Evolutionary conservation across 53 echinoderm and acorn worm genomes (phyloP), one percentile per base, ranked within the genome.

Genomic region (Echinarachnius parma): DNA sequence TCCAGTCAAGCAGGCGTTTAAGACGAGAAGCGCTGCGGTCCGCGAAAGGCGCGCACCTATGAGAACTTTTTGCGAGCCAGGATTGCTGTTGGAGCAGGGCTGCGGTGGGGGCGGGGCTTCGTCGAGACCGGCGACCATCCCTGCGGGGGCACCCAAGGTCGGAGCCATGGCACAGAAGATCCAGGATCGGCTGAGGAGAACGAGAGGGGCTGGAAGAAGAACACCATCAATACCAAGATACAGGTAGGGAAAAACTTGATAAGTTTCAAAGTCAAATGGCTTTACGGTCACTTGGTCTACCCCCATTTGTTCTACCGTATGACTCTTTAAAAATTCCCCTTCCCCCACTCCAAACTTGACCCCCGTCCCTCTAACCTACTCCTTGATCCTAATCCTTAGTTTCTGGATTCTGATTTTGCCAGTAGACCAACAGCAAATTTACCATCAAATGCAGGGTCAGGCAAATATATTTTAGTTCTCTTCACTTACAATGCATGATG

Each of bases 141-240:
- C 62, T 24, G 81, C 66, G 66, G 61, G 76, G 21, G 77, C 87
- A 19, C 77, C 92, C 14, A 81, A 64, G 9, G 86, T 98, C 10
- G 85, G 98, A 4, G 98, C 91, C 33, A 88, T 91, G 77, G 98
- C 98, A 24, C 87, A 88, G 75, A 62, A 78, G 8, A 98, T 98
- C 47, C 88, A 89, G 65, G 77, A 88, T 30, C 66, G 88, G 36
- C 77, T 98, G 72, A 79, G 78, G 85, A 88, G 25, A 87, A 98
- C 26, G 80, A 92, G 75, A 80, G 31, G 33, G 85, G 79, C 80
- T 98, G 98, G 98, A 85, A 98, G 28, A 34, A 49, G 33, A 98
- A 92, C 50, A 92, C 87, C 23, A 98, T 98, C 62, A 96, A 91
- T 59, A 85, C 25, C 31, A 88, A 98, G 49, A 72, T 80, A 45